Conservation (phyloP, 1,140 invertebrate genomes). For the Tetramorium simillimum region DNA sequence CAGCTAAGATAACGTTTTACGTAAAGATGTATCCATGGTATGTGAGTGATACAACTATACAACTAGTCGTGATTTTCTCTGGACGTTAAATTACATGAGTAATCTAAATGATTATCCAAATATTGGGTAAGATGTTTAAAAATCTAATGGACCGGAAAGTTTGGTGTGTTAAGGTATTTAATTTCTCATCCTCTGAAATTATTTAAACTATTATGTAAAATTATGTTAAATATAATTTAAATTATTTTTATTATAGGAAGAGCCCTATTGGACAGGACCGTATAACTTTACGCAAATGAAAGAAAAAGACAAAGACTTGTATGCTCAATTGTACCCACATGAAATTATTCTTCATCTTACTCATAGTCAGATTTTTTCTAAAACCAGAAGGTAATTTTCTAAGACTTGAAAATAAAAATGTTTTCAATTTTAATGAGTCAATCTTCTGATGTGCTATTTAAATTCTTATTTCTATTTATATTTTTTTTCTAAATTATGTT, state of each 20-base stretch:
- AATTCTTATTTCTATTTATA: too few relatives aligned
- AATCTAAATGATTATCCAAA: constrained; percentile 76
- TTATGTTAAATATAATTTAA: constrained; percentile 18
- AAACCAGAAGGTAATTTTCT: too few relatives aligned
- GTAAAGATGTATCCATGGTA: constrained; percentile 98
- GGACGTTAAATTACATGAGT: constrained; percentile 86
- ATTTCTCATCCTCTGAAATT: not conserved
- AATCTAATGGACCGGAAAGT: constrained; percentile 85
- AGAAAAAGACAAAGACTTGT: constrained; percentile 88
- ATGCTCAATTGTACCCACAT: constrained; percentile 85
- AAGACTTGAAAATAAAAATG: too few relatives aligned
- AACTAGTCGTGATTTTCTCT: constrained; percentile 91
- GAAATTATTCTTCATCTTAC: too few relatives aligned
- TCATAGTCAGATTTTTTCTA: too few relatives aligned
- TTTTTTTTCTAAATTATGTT: too few relatives aligned
- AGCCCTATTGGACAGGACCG: constrained; percentile 96
- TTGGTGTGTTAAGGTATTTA: constrained; percentile 83
- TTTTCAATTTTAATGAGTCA: too few relatives aligned
- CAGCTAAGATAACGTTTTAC: constrained; percentile 92
- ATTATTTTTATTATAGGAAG: constrained; percentile 77
- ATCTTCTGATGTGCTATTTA: too few relatives aligned
- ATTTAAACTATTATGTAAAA: not conserved
- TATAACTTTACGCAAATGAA: constrained; percentile 93
- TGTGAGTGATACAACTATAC: constrained; percentile 97
- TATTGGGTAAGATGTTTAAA: constrained; percentile 86